Base-by-base conservation (phyloP, 1,140 invertebrate genomes). In the Pteromalus puparum region DNA sequence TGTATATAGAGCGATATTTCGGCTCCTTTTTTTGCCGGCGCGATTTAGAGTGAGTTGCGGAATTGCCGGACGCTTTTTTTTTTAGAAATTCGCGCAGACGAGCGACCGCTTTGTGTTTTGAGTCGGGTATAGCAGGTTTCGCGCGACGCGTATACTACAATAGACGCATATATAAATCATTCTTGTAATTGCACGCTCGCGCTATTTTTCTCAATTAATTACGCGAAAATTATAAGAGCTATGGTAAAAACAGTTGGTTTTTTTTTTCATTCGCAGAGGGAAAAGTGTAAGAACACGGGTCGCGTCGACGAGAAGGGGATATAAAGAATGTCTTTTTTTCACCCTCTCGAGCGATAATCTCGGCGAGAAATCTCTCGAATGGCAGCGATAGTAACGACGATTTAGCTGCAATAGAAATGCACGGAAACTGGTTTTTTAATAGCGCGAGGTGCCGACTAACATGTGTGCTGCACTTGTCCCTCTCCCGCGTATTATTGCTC, bases 401-500 rank as follows among this genome's bases (percentile, higher is more conserved):
- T 73, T 70, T 53, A 81, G 28, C 67, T 7, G 68, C 46, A 34
- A 53, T 72, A 81, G 34, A 73, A 73, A 81, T 48, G 42, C 79
- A 18, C 28, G 21, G 24, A 65, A 85, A 82, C 84, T 77, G 53
- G 74, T 85, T 85, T 82, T 82, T 67, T 78, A 82, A 73, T 85
- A 85, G 46, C 70, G 65, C 77, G 42, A 30, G 18, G 42, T 30
- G 80, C 28, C 68, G 61, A 24, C 48, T 65, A 82, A 84, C 75
- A 61, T 73, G 21, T 28, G 28, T 28, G 21, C 38, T 28, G 42
- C 34, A 15, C 34, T 70, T 72, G 65, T 18, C 30, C 1, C 18
- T n/a, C 67, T 28, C 67, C 13, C 26, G 67, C 24, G 24, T 30
- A 38, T 21, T 68, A 77, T 68, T 68, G 77, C 48, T 68, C 61